Conservation (phyloP, 2,113 vertebrate genomes). For the Cervus canadensis region DNA sequence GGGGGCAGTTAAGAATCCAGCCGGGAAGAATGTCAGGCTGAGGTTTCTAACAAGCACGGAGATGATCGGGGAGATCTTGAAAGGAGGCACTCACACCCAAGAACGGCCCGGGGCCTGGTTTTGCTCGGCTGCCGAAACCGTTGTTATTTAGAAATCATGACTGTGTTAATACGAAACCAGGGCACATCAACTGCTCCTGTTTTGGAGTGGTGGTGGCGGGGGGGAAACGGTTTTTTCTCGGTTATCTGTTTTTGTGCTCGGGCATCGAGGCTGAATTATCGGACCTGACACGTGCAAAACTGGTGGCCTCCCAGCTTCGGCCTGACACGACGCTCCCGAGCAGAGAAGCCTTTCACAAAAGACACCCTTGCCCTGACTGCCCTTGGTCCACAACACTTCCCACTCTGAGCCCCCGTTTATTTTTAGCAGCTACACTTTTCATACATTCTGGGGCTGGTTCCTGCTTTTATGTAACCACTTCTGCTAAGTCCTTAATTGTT, state of each 20-base stretch:
- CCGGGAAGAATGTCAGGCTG: neutral
- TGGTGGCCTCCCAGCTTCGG: fast-evolving
- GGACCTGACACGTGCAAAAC: slow-evolving; percentile 34
- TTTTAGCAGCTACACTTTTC: slow-evolving; percentile 43
- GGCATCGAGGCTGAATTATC: neutral
- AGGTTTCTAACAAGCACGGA: neutral
- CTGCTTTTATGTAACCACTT: slow-evolving; percentile 69
- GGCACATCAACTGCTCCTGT: slow-evolving; percentile 49
- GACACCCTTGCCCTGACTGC: neutral
- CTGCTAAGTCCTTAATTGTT: slow-evolving; percentile 32
- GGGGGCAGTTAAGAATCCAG: neutral
- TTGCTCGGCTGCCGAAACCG: slow-evolving; percentile 21
- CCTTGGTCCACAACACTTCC: neutral
- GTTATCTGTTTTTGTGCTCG: slow-evolving; percentile 51
- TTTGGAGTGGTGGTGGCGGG: slow-evolving; percentile 34
- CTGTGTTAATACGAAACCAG: slow-evolving; percentile 4
- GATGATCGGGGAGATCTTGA: slow-evolving; percentile 10
- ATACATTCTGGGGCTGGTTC: slow-evolving; percentile 43
- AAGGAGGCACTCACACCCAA: neutral
- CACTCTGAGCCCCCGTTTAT: neutral
- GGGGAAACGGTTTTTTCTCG: slow-evolving; percentile 45
- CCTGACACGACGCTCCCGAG: neutral
- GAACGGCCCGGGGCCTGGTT: neutral
- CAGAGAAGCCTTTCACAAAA: neutral
- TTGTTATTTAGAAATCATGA: slow-evolving; percentile 63